Percentiles rank a stretch among this genome's conserved stretches.
Evolutionary conservation across 2,113 vertebrate species (phyloP).

Genomic region (Crotalus tigris): DNA sequence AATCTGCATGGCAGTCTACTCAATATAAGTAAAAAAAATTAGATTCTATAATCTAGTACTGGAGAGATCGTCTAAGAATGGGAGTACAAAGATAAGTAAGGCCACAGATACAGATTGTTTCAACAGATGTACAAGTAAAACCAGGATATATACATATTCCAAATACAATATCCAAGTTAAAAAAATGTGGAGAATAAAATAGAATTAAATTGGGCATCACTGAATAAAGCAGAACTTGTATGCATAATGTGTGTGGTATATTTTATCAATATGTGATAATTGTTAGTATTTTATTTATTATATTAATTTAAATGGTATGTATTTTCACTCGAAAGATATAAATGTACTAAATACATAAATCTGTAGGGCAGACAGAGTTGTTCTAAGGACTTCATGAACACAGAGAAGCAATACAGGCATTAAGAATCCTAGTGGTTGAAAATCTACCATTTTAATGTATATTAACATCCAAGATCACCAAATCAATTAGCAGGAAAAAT

Average conservation of each 20-base stretch:
- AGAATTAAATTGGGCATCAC: background rate
- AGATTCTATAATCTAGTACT: background rate
- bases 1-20: background rate
- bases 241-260: background rate
- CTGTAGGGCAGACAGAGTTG: background rate
- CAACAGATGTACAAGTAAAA: background rate
- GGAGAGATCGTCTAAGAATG: background rate
- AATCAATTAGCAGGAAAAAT: background rate
- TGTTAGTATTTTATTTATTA: background rate
- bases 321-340: background rate
- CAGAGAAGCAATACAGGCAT: background rate
- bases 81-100: background rate
- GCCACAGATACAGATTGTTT: background rate
- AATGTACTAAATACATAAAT: background rate
- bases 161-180: background rate
- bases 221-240: background rate
- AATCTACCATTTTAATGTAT: background rate
- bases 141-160: background rate
- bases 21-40: background rate
- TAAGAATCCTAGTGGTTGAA: background rate
- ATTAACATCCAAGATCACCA: background rate
- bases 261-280: background rate
- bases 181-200: background rate
- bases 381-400: background rate
- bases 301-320: background rate